phyloP scores from a whole-genome alignment of 2,113 vertebrate species.

The Sardina pilchardus region DNA sequence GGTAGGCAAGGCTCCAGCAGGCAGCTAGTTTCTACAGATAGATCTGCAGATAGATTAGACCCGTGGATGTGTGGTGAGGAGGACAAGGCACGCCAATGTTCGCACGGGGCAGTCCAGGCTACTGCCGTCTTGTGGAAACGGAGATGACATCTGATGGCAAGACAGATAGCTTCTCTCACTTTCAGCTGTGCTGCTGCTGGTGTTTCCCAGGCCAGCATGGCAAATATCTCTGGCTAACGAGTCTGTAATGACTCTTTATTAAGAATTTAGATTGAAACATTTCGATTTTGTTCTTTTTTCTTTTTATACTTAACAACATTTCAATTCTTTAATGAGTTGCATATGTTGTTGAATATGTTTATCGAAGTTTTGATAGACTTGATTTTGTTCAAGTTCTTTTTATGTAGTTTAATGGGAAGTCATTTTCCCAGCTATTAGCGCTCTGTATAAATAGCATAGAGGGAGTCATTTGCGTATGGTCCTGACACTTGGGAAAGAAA shows the following conservation, averaged over 20 bases:
- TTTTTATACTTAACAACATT: background rate
- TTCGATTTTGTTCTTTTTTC: background rate
- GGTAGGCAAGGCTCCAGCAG: background rate
- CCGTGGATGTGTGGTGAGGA: too few relatives aligned
- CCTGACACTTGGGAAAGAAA: slow-evolving; percentile 61
- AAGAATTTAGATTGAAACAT: too few relatives aligned
- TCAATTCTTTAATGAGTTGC: background rate
- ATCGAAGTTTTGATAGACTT: background rate
- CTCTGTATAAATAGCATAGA: slow-evolving; percentile 68
- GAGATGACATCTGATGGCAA: background rate
- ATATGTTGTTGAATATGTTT: background rate
- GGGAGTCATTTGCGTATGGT: slow-evolving; percentile 61
- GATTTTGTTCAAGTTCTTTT: slow-evolving; percentile 35
- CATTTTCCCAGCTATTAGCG: slow-evolving; percentile 71
- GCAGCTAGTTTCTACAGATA: background rate
- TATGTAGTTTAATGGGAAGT: slow-evolving; percentile 55
- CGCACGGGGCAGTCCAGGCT: background rate
- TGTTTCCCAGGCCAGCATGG: background rate
- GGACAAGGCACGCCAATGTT: too few relatives aligned
- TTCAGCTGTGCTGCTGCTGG: background rate
- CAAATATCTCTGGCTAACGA: background rate
- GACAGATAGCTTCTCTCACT: background rate
- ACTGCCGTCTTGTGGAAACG: background rate
- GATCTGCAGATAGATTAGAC: background rate
- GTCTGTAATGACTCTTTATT: too few relatives aligned